Conservation (phyloP, 2,797 vertebrate species). For the Phataginus tetradactyla region DNA sequence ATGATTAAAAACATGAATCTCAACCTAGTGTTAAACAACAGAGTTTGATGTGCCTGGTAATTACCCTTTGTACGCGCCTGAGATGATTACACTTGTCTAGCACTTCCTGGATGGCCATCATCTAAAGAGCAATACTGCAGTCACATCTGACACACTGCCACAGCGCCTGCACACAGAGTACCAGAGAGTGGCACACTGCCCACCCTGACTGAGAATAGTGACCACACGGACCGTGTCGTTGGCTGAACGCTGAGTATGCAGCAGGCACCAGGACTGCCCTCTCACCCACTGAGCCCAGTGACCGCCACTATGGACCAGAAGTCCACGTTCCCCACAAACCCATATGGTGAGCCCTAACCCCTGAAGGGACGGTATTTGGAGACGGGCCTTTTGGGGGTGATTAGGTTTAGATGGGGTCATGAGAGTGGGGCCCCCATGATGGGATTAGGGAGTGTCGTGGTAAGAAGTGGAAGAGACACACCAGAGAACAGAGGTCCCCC, state of each 20-base stretch:
- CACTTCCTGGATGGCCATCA: not conserved
- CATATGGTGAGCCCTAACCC: not conserved
- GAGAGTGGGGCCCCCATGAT: not conserved
- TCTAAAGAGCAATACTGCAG: not conserved
- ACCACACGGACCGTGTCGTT: not conserved
- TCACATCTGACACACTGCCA: not conserved
- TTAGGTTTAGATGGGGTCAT: not conserved
- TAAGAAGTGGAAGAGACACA: not conserved
- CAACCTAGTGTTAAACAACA: not conserved
- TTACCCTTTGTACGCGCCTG: not conserved
- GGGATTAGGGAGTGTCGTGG: not conserved
- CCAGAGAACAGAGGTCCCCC: not conserved
- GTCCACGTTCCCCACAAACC: not conserved
- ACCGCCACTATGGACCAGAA: not conserved
- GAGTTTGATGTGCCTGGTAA: not conserved
- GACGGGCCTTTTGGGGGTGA: not conserved
- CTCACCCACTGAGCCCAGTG: not conserved
- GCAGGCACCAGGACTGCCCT: not conserved
- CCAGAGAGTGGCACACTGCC: not conserved
- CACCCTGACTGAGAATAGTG: not conserved
- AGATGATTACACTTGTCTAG: not conserved
- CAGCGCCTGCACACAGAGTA: not conserved
- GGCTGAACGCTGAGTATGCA: not conserved
- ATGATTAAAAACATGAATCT: not conserved
- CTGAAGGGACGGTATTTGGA: not conserved